Conservation (phyloP, 2,113 vertebrate genomes). For the Melanerpes aurifrons region DNA sequence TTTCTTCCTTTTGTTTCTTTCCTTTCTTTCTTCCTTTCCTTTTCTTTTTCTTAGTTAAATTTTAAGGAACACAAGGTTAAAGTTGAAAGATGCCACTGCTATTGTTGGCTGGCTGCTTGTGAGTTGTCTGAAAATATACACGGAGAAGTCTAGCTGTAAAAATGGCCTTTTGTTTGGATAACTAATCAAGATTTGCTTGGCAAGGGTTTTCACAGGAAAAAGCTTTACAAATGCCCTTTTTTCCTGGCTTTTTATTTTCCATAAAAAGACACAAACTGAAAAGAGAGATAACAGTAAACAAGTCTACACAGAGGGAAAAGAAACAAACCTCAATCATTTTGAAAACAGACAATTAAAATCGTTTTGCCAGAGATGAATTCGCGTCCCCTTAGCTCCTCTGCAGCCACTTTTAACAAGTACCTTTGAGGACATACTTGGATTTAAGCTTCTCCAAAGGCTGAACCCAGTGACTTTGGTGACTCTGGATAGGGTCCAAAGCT, state of each 20-base stretch:
- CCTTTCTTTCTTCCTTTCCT: not conserved
- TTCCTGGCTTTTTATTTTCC: not conserved
- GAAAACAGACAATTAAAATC: not conserved
- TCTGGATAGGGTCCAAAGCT: not conserved
- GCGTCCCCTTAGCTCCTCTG: not conserved
- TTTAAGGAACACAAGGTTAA: slow-evolving; percentile 72
- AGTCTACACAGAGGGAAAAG: not conserved
- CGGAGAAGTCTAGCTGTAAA: not conserved
- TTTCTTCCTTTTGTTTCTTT: no score
- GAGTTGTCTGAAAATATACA: not conserved
- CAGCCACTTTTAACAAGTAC: not conserved
- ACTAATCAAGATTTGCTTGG: not conserved
- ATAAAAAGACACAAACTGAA: not conserved
- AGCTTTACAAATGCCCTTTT: not conserved
- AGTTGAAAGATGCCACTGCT: slow-evolving; percentile 70
- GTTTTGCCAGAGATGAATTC: not conserved
- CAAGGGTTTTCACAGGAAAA: slow-evolving; percentile 1
- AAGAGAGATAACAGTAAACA: not conserved
- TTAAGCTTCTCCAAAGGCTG: not conserved
- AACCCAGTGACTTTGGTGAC: slow-evolving; percentile 6
- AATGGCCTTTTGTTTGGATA: not conserved
- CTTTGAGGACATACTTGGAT: not conserved
- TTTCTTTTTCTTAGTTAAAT: not conserved
- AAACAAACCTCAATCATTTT: not conserved
- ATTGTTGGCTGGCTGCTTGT: slow-evolving; percentile 18